Percentiles rank a stretch among this genome's conserved stretches.
These are phyloP conservation scores for Cataglyphis hispanica DNA, from an alignment of 1,140 invertebrate genomes.

Conservation along the genomic window DNA sequence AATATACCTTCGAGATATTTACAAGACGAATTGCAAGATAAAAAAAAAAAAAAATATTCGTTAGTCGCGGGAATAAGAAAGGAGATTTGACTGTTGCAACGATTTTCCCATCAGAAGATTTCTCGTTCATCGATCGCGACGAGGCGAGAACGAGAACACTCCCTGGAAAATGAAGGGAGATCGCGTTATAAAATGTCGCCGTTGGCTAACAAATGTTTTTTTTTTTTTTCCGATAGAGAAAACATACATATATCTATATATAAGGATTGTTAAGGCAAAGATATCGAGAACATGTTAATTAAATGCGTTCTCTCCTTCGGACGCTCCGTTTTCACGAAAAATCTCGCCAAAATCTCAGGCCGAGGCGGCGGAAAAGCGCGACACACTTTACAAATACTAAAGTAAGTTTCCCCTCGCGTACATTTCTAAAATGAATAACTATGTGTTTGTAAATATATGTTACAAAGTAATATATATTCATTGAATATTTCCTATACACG, in stretches of 20 bases:
- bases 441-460: constrained; percentile 63
- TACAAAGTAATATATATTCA: constrained; percentile 60
- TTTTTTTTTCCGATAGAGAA: not conserved
- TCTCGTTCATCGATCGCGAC: not conserved
- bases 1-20: constrained; percentile 59
- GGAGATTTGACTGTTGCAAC: constrained; percentile 35
- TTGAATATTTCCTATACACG: constrained; percentile 57
- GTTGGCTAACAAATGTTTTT: constrained; percentile 42
- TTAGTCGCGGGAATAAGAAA: constrained; percentile 19
- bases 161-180: not conserved
- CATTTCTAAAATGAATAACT: constrained; percentile 64
- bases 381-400: constrained; percentile 57
- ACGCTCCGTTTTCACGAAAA: constrained; percentile 37
- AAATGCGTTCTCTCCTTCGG: constrained; percentile 38
- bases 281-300: constrained; percentile 57
- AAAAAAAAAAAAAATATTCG: constrained; percentile 25
- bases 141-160: not conserved
- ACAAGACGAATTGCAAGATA: constrained; percentile 48
- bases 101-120: constrained; percentile 13
- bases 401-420: constrained; percentile 62
- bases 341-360: constrained; percentile 56
- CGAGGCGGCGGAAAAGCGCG: constrained; percentile 12
- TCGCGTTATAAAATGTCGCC: constrained; percentile 24
- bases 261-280: constrained; percentile 40
- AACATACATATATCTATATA: constrained; percentile 44